Base-by-base conservation (phyloP, 2,113 vertebrate genomes). In the Thalassoma bifasciatum region DNA sequence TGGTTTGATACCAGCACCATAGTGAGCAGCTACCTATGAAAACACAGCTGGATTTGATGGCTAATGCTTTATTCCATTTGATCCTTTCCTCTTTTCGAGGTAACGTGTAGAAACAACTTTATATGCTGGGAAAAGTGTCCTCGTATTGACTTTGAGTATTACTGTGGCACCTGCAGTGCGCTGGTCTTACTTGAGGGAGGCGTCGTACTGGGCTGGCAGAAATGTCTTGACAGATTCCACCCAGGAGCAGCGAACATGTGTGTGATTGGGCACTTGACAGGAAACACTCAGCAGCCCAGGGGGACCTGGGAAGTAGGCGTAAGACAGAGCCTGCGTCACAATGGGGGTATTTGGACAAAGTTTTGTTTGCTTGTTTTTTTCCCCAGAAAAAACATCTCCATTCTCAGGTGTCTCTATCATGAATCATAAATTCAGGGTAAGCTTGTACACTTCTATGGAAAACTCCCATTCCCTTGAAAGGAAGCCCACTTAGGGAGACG, bases 201-300 rank as follows among this genome's bases (percentile, higher is more conserved):
- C 82, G 19, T 83, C 90, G 85, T 93, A 95, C 53, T 83, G 47
- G 16, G 91, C 86, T 24, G 94, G 93, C 74, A 94, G 86, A 58
- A 90, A 82, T 4, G 92, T 93, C 59, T 75, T 82, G 4, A 88
- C 81, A 0, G 70, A 73, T 50, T 92, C 89, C 21, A 60, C 53
- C 94, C 94, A 95, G 44, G 86, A 93, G 81, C 93, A 95, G 72
- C 75, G 75, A 21, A 93, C 86, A 30, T 77, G 73, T 1, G 56
- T 86, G 81, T 94, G 91, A 89, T 85, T 94, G 61, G 92, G 91
- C 61, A 94, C 72, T 66, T 59, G 85, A 70, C 93, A 95, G 74
- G 92, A 90, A 86, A 94, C 71, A 16, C 34, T 92, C 47, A 95
- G 84, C 26, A 36, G 78, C 60, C 84, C 91, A 2, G 94, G 94